These are phyloP conservation scores for Neomonachus schauinslandi DNA, from an alignment of 2,113 vertebrate genomes.

Conservation along the genomic window DNA sequence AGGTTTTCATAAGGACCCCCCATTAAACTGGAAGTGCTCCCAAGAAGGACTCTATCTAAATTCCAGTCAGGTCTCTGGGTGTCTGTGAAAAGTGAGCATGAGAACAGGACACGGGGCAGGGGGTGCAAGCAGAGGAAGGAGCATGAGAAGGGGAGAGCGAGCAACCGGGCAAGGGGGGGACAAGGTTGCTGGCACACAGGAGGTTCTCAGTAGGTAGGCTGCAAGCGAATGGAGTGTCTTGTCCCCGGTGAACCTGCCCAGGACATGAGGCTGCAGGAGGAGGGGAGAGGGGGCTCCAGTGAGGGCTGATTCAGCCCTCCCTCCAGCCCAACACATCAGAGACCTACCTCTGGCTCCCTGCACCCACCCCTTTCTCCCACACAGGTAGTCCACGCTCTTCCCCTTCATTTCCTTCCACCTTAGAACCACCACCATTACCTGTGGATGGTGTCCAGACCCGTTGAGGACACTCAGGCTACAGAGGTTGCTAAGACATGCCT, in stretches of 20 bases:
- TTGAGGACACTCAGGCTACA: rapidly evolving
- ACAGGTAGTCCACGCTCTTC: rapidly evolving
- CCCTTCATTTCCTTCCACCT: neutral
- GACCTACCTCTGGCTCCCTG: neutral
- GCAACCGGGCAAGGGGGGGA: too few relatives aligned
- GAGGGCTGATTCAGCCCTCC: too few relatives aligned
- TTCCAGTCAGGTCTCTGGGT: neutral
- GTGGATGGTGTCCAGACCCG: neutral
- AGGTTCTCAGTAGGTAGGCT: neutral
- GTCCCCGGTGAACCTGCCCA: neutral
- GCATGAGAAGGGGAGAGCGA: neutral
- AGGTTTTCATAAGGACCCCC: neutral
- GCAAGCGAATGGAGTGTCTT: neutral
- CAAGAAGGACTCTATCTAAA: neutral
- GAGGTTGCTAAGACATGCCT: neutral
- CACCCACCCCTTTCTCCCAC: rapidly evolving
- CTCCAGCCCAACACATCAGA: rapidly evolving
- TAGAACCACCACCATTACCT: neutral
- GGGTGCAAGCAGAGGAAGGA: neutral
- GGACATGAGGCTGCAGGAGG: neutral
- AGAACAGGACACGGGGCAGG: neutral
- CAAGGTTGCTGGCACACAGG: neutral
- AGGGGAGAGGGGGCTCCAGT: neutral
- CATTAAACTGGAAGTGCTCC: neutral
- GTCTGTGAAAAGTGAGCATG: neutral